Percentiles rank a stretch among this genome's conserved stretches.
phyloP scores from a whole-genome alignment of 2,113 vertebrate genomes.

The Butorides virescens region DNA sequence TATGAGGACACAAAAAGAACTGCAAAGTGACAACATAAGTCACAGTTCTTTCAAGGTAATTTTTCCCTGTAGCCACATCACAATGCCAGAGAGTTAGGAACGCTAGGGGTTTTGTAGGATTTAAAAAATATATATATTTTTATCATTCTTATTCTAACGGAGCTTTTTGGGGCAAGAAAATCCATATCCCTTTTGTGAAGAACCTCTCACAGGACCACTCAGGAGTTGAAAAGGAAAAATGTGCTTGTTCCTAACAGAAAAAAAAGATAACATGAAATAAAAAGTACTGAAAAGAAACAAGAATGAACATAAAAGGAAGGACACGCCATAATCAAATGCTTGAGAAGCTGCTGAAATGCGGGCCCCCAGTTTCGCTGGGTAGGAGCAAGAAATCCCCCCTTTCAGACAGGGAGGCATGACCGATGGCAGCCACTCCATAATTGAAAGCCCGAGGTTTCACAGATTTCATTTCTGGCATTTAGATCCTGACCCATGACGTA shows the following conservation, averaged over 20 bases:
- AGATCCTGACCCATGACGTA: constrained; percentile 14
- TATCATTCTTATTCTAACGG: not conserved
- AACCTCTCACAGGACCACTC: not conserved
- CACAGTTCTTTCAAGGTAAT: not conserved
- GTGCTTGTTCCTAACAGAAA: not conserved
- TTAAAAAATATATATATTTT: not conserved
- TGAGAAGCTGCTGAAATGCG: not conserved
- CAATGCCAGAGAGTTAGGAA: not conserved
- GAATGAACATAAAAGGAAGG: not conserved
- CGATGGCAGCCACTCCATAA: not conserved
- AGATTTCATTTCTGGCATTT: constrained; percentile 2
- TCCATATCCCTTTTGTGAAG: constrained; percentile 51
- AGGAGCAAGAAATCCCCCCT: not conserved
- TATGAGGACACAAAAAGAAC: not conserved
- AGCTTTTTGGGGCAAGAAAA: constrained; percentile 20
- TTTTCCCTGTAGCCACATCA: not conserved
- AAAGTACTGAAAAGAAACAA: not conserved
- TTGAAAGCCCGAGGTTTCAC: not conserved
- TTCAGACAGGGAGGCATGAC: not conserved
- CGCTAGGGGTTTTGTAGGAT: not conserved
- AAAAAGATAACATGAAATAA: not conserved
- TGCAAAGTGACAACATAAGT: not conserved
- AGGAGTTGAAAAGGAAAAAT: not conserved
- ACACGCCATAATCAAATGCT: not conserved
- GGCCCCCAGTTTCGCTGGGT: not conserved